Conservation (phyloP, 2,113 vertebrate species). For the Chaenocephalus aceratus region DNA sequence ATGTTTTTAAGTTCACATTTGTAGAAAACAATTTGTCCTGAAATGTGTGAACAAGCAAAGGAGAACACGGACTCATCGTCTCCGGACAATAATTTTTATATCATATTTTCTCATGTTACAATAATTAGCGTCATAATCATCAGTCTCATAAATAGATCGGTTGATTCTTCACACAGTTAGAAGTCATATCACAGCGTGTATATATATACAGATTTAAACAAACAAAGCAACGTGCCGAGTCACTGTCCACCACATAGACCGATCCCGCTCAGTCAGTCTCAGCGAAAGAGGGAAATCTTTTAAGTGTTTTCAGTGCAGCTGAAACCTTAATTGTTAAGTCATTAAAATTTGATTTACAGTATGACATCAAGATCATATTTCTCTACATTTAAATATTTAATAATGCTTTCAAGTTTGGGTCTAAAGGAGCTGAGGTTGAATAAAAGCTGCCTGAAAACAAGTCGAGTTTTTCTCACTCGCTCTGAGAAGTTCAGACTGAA, state of each 20-base stretch:
- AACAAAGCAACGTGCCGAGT: background rate
- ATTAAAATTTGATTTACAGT: background rate
- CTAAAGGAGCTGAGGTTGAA: background rate
- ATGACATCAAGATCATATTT: background rate
- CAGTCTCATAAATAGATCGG: conserved; percentile 73
- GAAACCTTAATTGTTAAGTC: background rate
- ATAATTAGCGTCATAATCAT: conserved; percentile 60
- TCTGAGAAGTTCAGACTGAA: background rate
- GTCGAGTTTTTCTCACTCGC: too few species aligned
- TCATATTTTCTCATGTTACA: conserved; percentile 47
- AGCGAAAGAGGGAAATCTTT: background rate
- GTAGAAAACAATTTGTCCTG: background rate
- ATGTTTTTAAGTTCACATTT: too few species aligned
- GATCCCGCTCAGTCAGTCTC: background rate
- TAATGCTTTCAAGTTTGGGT: too few species aligned
- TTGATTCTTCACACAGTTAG: conserved; percentile 65
- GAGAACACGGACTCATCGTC: background rate
- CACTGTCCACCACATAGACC: conserved; percentile 42
- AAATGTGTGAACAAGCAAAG: background rate
- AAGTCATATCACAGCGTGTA: conserved; percentile 43
- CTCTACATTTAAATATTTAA: background rate
- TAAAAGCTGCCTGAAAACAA: background rate
- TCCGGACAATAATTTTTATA: conserved; percentile 40
- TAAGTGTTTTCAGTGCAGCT: conserved; percentile 22
- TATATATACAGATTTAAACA: conserved; percentile 54